Conservation (phyloP, 1,140 invertebrate species). For the Halyomorpha halys region DNA sequence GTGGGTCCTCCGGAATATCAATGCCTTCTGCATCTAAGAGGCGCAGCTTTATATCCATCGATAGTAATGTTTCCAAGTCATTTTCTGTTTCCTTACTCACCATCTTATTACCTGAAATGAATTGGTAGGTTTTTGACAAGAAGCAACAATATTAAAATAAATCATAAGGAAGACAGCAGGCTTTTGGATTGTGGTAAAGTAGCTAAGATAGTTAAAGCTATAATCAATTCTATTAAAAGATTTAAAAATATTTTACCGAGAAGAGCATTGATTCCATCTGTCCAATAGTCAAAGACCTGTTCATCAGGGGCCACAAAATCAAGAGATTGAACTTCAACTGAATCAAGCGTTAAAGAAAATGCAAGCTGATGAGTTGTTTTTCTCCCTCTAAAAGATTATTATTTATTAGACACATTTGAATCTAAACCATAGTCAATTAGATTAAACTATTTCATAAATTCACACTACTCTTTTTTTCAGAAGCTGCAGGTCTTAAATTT, state of each 20-base stretch:
- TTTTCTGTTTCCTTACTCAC: constrained; percentile 74
- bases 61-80: constrained; percentile 83
- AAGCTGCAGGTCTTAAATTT: too few species aligned
- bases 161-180: too few species aligned
- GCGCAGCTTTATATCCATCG: constrained; percentile 92
- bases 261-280: constrained; percentile 87
- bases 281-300: constrained; percentile 85
- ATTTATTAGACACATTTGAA: too few species aligned
- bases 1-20: constrained; percentile 85
- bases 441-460: too few species aligned
- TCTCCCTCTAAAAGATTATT: constrained; percentile 43
- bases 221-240: background rate
- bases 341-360: constrained; percentile 78
- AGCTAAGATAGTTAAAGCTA: background rate
- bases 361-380: constrained; percentile 74
- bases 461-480: too few species aligned
- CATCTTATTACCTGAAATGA: constrained; percentile 67
- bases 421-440: too few species aligned
- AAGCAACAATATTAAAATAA: background rate
- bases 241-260: constrained; percentile 43
- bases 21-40: constrained; percentile 89
- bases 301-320: constrained; percentile 91
- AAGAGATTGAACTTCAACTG: constrained; percentile 57
- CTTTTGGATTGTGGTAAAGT: too few species aligned
- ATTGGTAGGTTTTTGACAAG: background rate